Percentiles rank a stretch among this genome's conserved stretches.
Conservation (phyloP, 2,888 invertebrate species). For the Crematogaster levior region DNA sequence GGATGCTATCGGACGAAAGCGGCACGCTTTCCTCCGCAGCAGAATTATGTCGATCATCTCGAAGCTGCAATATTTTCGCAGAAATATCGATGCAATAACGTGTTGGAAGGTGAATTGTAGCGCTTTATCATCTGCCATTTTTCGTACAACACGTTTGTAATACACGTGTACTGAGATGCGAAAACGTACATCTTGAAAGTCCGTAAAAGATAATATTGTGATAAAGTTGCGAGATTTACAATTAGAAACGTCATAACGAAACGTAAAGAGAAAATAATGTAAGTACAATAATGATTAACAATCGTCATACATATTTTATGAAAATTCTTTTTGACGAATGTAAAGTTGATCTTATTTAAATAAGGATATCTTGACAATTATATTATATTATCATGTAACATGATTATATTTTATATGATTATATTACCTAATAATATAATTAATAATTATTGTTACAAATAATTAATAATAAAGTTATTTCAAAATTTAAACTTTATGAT, state of each 20-base stretch:
- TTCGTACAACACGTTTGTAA: conserved; percentile 20
- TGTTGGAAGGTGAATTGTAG: conserved; percentile 18
- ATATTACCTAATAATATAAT: no score
- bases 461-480: background rate
- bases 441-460: background rate
- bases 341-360: background rate
- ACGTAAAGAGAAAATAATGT: background rate
- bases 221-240: background rate
- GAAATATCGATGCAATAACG: conserved; percentile 35
- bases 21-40: conserved; percentile 22
- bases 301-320: background rate
- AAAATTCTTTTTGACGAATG: background rate
- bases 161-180: background rate
- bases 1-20: conserved; percentile 29
- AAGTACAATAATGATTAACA: background rate
- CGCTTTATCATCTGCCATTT: conserved; percentile 40
- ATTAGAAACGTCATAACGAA: background rate
- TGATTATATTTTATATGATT: no score
- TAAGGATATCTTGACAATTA: background rate
- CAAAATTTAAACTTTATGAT: background rate
- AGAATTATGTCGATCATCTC: conserved; percentile 40
- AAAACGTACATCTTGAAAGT: conserved; percentile 17
- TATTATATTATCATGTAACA: background rate
- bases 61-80: conserved; percentile 40
- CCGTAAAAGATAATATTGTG: background rate